phyloP scores from a whole-genome alignment of 2,888 invertebrate genomes.

The Helicoverpa assulta region DNA sequence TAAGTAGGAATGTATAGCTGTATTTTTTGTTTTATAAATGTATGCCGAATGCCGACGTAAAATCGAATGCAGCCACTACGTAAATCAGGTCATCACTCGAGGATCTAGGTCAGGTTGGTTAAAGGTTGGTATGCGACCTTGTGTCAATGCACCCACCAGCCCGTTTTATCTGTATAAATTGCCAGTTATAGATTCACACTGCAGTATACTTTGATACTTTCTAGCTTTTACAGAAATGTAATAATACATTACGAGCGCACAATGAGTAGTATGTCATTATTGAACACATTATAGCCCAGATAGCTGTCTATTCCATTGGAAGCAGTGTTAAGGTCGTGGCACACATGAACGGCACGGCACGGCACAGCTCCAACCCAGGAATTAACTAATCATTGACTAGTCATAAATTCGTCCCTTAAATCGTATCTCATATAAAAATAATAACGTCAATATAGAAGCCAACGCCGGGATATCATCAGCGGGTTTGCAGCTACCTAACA shows the following conservation, averaged over 20 bases:
- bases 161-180: slow-evolving; percentile 22
- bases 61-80: slow-evolving; percentile 24
- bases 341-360: no score
- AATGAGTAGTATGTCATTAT: slow-evolving; percentile 2
- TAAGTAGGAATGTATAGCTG: slow-evolving; percentile 51
- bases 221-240: no score
- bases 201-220: slow-evolving; percentile 8
- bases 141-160: slow-evolving; percentile 25
- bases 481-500: no score
- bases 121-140: slow-evolving; percentile 15
- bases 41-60: background rate
- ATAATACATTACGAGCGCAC: no score
- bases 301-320: slow-evolving; percentile 10
- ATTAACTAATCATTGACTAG: no score
- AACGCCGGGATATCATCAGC: no score
- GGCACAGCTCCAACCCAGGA: no score
- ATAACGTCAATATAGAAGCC: no score
- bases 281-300: background rate
- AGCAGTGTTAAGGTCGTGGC: background rate
- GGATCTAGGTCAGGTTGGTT: slow-evolving; percentile 44
- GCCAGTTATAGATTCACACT: slow-evolving; percentile 8
- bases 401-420: no score
- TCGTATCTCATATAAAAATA: no score
- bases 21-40: slow-evolving; percentile 11
- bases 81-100: slow-evolving; percentile 42